phyloP scores from a whole-genome alignment of 2,797 vertebrate species.

The Coluber constrictor region DNA sequence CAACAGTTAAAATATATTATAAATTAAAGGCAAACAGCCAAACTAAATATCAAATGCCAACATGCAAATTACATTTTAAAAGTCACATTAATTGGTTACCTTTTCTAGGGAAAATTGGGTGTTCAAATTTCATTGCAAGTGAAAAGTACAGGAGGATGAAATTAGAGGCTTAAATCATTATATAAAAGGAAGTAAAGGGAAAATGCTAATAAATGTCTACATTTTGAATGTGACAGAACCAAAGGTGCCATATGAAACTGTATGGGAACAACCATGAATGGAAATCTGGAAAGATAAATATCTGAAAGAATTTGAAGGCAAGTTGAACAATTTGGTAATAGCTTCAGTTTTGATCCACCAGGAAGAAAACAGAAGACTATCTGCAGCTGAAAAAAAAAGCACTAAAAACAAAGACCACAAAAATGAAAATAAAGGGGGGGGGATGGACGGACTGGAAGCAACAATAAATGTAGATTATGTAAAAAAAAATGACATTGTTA shows the following conservation, averaged over 20 bases:
- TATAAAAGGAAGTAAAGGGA: background rate
- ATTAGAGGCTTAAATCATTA: background rate
- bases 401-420: background rate
- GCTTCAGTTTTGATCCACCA: background rate
- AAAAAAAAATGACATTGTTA: background rate
- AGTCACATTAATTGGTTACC: background rate
- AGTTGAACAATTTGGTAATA: background rate
- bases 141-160: background rate
- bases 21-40: background rate
- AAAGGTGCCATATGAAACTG: background rate
- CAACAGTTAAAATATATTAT: background rate
- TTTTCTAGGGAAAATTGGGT: background rate
- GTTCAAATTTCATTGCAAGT: background rate
- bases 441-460: accelerated
- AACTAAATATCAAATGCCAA: background rate
- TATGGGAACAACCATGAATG: background rate
- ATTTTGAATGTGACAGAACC: background rate
- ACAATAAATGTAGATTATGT: background rate
- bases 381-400: background rate
- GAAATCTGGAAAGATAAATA: background rate
- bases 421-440: background rate
- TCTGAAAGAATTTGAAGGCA: background rate
- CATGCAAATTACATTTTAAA: background rate
- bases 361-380: background rate
- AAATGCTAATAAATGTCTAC: background rate